Percentiles rank a stretch among this genome's conserved stretches.
Evolutionary conservation across 1,140 invertebrate genomes (phyloP).

Genomic region (Nautilus pompilius): DNA sequence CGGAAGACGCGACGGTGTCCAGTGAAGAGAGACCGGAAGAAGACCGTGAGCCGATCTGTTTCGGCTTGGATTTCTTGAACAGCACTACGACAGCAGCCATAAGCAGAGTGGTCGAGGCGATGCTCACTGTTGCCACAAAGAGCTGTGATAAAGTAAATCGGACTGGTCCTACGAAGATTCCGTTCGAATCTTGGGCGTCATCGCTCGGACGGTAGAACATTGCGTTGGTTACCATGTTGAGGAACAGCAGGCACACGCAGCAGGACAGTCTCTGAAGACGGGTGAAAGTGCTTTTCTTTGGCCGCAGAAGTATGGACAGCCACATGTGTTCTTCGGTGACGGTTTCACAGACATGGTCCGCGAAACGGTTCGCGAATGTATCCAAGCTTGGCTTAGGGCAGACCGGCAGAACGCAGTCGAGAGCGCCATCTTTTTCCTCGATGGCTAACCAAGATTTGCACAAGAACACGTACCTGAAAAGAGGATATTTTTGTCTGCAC

Average conservation of each 20-base stretch:
- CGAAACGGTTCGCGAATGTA: conserved; percentile 48
- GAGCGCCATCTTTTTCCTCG: conserved; percentile 42
- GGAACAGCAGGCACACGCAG: conserved; percentile 39
- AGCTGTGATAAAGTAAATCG: conserved; percentile 17
- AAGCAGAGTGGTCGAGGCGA: conserved; percentile 11
- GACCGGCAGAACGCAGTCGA: conserved; percentile 45
- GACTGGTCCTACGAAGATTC: conserved; percentile 16
- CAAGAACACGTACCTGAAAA: conserved; percentile 42
- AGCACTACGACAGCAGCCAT: conserved; percentile 14
- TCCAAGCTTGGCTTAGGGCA: conserved; percentile 33
- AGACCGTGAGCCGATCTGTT: too few relatives aligned
- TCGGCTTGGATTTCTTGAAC: conserved; percentile 14
- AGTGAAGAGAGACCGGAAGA: background rate
- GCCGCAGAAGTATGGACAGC: conserved; percentile 41
- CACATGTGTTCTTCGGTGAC: conserved; percentile 48
- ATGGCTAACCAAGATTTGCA: conserved; percentile 48
- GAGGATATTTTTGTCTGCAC: too few relatives aligned
- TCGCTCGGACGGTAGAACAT: conserved; percentile 45
- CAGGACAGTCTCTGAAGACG: conserved; percentile 43
- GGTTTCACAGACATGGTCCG: conserved; percentile 43
- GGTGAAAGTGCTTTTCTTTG: conserved; percentile 35
- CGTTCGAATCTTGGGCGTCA: conserved; percentile 1
- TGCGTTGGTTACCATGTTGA: conserved; percentile 54
- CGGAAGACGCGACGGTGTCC: background rate
- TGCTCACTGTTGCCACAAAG: conserved; percentile 20